These are phyloP conservation scores for Apteryx owenii DNA, from an alignment of 2,113 vertebrate genomes.

Conservation along the genomic window DNA sequence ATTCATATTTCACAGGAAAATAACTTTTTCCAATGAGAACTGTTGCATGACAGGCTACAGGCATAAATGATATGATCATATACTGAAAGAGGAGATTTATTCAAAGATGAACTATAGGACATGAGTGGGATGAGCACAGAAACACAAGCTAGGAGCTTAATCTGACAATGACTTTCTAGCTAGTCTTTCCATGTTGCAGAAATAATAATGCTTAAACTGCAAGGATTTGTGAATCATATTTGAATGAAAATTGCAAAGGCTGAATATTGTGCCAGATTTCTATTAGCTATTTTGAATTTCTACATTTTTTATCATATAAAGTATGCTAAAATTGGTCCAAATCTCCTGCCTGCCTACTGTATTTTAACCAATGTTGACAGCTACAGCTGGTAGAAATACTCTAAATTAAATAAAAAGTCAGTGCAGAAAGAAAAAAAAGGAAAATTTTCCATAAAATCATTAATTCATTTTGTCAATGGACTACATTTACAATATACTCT, in stretches of 20 bases:
- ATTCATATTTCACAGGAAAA: background rate
- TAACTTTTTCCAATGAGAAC: background rate
- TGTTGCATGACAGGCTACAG: background rate
- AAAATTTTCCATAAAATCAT: background rate
- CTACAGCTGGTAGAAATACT: background rate
- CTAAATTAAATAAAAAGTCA: background rate
- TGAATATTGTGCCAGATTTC: conserved; percentile 5
- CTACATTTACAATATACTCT: background rate
- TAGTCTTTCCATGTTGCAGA: background rate
- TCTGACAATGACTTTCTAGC: background rate
- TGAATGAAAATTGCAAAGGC: background rate
- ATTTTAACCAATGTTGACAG: conserved; percentile 23
- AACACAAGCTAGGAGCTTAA: background rate
- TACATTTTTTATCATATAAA: conserved; percentile 10
- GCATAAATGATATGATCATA: background rate
- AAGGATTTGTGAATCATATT: background rate
- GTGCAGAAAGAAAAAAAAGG: background rate
- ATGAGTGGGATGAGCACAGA: background rate
- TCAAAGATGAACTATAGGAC: background rate
- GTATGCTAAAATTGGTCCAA: background rate
- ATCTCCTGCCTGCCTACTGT: background rate
- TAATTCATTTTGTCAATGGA: background rate
- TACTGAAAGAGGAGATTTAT: background rate
- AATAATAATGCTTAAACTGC: background rate
- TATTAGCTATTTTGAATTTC: conserved; percentile 35